These are phyloP conservation scores for Fistularia tabacaria DNA, from an alignment of 2,797 vertebrate species.

Conservation along the genomic window DNA sequence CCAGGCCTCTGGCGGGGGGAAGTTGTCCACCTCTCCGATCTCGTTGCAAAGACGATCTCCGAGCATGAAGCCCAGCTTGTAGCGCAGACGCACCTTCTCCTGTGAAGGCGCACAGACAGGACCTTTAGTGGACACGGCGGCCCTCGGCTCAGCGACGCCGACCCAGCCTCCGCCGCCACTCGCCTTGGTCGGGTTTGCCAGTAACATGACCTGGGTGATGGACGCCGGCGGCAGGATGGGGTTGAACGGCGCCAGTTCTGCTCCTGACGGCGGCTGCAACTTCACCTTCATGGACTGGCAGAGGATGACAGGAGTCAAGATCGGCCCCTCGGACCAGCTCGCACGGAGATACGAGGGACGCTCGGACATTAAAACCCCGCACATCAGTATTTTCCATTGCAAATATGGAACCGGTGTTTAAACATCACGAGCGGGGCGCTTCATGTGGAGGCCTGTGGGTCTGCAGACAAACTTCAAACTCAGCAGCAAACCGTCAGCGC, in stretches of 20 bases:
- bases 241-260: constrained; percentile 87
- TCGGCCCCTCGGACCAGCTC: too few relatives aligned
- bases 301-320: constrained; percentile 2
- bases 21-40: constrained; percentile 91
- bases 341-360: too few relatives aligned
- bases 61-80: constrained; percentile 85
- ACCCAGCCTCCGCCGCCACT: constrained; percentile 14
- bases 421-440: too few relatives aligned
- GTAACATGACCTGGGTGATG: constrained; percentile 94
- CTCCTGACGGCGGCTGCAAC: constrained; percentile 90
- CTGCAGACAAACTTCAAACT: too few relatives aligned
- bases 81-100: constrained; percentile 93
- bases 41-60: constrained; percentile 86
- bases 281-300: constrained; percentile 95
- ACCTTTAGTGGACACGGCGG: background rate
- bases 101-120: constrained; percentile 46
- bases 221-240: constrained; percentile 89
- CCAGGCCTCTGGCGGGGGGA: constrained; percentile 86
- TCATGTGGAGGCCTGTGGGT: too few relatives aligned
- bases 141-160: background rate
- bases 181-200: constrained; percentile 90
- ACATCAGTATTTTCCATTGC: too few relatives aligned
- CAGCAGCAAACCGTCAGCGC: too few relatives aligned
- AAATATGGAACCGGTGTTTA: too few relatives aligned
- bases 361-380: too few relatives aligned